These are phyloP conservation scores for Sandelia bainsii DNA, from an alignment of 2,797 vertebrate genomes.

Conservation along the genomic window DNA sequence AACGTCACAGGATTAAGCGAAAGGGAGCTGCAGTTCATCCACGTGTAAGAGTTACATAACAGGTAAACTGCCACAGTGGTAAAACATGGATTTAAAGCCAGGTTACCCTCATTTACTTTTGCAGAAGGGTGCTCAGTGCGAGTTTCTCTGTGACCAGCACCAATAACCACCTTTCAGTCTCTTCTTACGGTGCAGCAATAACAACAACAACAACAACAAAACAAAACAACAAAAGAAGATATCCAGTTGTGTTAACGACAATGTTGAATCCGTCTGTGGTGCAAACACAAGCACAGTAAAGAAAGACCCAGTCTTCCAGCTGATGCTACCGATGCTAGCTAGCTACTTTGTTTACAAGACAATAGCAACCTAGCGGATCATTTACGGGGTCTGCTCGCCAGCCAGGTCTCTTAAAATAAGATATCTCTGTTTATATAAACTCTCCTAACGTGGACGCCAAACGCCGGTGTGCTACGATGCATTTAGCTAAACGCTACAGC, in stretches of 20 bases:
- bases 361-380: constrained; percentile 67
- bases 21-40: background rate
- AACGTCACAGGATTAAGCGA: background rate
- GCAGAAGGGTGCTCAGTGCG: background rate
- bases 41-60: constrained; percentile 32
- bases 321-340: constrained; percentile 67
- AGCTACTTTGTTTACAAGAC: constrained; percentile 77
- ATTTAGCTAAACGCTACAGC: background rate
- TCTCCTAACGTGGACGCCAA: accelerated
- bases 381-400: background rate
- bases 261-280: background rate
- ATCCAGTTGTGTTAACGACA: background rate
- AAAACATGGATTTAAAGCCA: background rate
- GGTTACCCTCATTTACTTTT: constrained; percentile 1
- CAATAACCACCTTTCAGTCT: background rate
- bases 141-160: background rate
- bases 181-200: background rate
- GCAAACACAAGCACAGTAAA: constrained; percentile 19
- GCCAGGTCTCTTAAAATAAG: background rate
- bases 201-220: constrained; percentile 6
- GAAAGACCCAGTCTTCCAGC: constrained; percentile 47
- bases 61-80: background rate
- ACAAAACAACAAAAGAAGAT: constrained; percentile 12
- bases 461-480: background rate
- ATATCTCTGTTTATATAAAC: accelerated